Evolutionary conservation across 2,113 vertebrate genomes (phyloP), one percentile per base, ranked within the genome.

Genomic region (Tachysurus vachellii): DNA sequence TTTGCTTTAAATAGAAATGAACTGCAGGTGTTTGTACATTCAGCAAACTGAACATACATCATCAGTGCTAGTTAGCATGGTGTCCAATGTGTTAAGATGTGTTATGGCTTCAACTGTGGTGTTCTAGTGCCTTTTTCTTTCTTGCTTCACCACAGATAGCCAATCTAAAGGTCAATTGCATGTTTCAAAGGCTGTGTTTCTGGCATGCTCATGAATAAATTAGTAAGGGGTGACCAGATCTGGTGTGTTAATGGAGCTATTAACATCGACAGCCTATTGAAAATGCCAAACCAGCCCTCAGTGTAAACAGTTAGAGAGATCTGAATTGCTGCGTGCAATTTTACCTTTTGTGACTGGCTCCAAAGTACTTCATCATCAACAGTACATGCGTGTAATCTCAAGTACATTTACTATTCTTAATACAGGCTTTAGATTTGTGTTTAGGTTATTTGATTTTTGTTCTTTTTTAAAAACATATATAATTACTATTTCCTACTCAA

Each of bases 161-260:
- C 75, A 77, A 80, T 90, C 82, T 85, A 91, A 91, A 91, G 89
- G 90, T 91, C 90, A 89, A 81, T 85, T 88, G 86, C 77, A 88
- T 56, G 75, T 91, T 91, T 91, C 83, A 89, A 90, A 91, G 89
- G 54, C 82, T 71, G 61, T 59, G 80, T 64, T 90, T 85, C 89
- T 88, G 88, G 83, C 66, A 73, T 90, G 87, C 86, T 88, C 80
- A 91, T 91, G 88, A 90, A 91, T 91, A 90, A 88, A 91, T 90
- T 88, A 91, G 80, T 86, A 83, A 84, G 80, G 83, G 82, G 77
- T 85, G 86, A 86, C 80, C 84, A 89, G 81, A 88, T 88, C 85
- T 89, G 81, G 64, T 89, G 75, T 81, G 83, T 89, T 90, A 90
- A 89, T 90, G 83, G 86, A 83, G 76, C 88, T 86, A 90, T 90